phyloP scores from a whole-genome alignment of 2,888 invertebrate genomes.

The Gibbula magus region DNA sequence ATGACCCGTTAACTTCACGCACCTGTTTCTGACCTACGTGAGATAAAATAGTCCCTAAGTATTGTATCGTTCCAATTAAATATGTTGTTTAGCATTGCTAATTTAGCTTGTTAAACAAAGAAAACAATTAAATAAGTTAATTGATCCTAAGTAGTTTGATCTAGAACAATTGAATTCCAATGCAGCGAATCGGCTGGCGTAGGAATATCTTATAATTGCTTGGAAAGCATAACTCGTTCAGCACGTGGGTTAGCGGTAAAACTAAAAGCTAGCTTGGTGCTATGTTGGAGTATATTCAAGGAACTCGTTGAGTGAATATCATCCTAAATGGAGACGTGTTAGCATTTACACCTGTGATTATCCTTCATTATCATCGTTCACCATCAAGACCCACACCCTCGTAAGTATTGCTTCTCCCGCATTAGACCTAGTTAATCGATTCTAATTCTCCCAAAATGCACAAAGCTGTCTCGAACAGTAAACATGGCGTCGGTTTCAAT shows the following conservation, averaged over 20 bases:
- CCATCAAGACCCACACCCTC: not conserved
- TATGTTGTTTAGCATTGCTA: no score
- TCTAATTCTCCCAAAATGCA: not conserved
- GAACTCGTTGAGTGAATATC: not conserved
- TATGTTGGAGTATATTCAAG: no score
- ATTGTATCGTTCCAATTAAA: no score
- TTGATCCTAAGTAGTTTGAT: no score
- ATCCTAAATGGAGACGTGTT: not conserved
- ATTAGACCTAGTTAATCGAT: not conserved
- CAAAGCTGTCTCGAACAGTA: not conserved
- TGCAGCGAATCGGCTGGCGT: not conserved
- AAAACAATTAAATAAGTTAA: no score
- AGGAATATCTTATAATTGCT: not conserved
- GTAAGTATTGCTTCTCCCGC: not conserved
- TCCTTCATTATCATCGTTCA: not conserved
- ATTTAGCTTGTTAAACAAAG: not conserved
- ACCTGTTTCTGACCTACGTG: not conserved
- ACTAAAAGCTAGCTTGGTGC: not conserved
- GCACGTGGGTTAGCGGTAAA: constrained; percentile 23
- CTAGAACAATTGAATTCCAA: no score
- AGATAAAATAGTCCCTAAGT: not conserved
- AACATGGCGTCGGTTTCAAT: constrained; percentile 1
- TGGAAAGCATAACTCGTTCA: not conserved
- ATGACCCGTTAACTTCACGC: not conserved
- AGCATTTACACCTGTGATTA: not conserved